These are phyloP conservation scores for Malurus melanocephalus DNA, from an alignment of 2,113 vertebrate genomes.

Conservation along the genomic window DNA sequence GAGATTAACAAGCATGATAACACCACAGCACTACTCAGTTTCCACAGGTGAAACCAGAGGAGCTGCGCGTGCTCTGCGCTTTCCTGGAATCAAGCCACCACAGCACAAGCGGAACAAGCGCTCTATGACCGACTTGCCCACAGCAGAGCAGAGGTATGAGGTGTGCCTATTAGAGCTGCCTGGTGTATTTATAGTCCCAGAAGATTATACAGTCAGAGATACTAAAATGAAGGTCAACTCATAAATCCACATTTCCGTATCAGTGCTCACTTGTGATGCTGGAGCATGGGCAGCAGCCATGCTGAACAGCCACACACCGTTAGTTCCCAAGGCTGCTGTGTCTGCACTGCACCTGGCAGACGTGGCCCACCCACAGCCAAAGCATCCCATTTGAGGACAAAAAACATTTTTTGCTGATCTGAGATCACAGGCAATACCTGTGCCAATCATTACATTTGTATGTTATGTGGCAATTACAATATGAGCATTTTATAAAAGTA, in stretches of 20 bases:
- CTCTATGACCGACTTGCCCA: accelerated
- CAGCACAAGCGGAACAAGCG: background rate
- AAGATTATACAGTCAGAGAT: background rate
- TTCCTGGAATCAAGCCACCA: background rate
- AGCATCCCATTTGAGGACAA: background rate
- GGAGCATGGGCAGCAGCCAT: background rate
- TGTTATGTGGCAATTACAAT: background rate
- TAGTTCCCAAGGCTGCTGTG: background rate
- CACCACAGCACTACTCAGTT: background rate
- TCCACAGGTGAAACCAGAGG: conserved; percentile 28
- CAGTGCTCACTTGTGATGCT: background rate
- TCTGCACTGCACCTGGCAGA: accelerated
- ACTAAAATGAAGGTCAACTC: conserved; percentile 39
- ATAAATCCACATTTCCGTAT: background rate
- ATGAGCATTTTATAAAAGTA: background rate
- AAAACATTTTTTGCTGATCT: background rate
- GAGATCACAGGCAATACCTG: accelerated
- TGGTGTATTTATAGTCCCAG: conserved; percentile 5
- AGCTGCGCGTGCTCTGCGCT: accelerated
- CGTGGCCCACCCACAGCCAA: background rate
- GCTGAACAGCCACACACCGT: background rate
- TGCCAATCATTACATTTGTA: background rate
- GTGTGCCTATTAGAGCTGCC: background rate
- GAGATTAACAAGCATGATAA: conserved; percentile 53
- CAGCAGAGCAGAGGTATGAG: background rate